Conservation (phyloP, 2,113 vertebrate genomes). For the Bothrops jararaca region DNA sequence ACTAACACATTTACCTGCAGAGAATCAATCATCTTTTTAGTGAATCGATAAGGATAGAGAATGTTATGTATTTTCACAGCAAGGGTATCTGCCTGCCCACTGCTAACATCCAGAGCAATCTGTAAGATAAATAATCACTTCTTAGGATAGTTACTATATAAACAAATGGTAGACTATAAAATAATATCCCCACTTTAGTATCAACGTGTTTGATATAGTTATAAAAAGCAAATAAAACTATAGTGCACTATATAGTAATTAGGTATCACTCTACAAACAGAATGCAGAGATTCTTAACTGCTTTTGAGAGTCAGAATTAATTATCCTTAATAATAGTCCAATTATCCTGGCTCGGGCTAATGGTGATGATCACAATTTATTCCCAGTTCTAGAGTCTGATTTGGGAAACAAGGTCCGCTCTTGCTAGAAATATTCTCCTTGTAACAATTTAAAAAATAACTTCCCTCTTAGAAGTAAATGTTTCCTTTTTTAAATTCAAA, state of each 20-base stretch:
- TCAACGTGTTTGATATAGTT: neutral
- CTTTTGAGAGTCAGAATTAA: neutral
- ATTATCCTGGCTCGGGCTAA: neutral
- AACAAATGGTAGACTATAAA: neutral
- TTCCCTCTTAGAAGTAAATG: neutral
- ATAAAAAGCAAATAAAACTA: conserved; percentile 3
- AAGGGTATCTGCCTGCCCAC: conserved; percentile 77
- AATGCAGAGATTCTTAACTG: neutral
- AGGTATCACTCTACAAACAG: conserved; percentile 14
- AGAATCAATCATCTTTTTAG: conserved; percentile 93
- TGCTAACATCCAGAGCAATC: conserved; percentile 89
- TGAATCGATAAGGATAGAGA: conserved; percentile 92
- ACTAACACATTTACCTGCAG: conserved; percentile 78
- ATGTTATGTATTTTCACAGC: conserved; percentile 94
- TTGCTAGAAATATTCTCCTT: neutral
- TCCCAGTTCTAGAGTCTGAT: neutral
- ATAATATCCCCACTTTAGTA: neutral
- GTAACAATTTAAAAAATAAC: neutral
- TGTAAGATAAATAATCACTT: conserved; percentile 56
- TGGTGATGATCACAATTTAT: neutral
- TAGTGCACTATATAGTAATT: conserved; percentile 6
- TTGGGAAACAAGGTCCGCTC: neutral
- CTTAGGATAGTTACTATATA: neutral
- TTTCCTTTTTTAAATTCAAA: neutral
- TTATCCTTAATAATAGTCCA: neutral